Evolutionary conservation across 1,140 invertebrate species (phyloP).

Genomic region (Oscheius sp.): DNA sequence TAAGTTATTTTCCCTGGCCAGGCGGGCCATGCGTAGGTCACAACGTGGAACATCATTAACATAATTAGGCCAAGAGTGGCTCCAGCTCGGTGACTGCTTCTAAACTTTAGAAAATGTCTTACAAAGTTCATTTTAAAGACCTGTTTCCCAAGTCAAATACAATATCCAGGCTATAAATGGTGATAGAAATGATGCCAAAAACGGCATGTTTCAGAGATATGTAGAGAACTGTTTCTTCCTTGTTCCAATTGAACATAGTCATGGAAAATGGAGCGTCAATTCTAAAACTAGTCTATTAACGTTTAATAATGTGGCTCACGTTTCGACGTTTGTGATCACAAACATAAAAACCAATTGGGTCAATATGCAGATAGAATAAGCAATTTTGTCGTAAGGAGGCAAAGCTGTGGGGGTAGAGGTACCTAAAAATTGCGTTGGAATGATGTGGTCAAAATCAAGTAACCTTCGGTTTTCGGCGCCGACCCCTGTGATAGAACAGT

Average conservation of each 20-base stretch:
- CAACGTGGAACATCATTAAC: conserved; percentile 13
- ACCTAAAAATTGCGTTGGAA: conserved; percentile 15
- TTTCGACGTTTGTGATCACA: conserved; percentile 32
- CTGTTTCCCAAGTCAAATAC: conserved; percentile 25
- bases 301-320: too few species aligned
- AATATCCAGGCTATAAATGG: conserved; percentile 15
- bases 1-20: conserved; percentile 16
- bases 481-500: conserved; percentile 12
- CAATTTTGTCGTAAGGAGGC: conserved; percentile 22
- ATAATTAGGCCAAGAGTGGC: conserved; percentile 18
- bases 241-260: conserved; percentile 33
- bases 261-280: conserved; percentile 22
- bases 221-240: conserved; percentile 8
- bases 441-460: too few species aligned
- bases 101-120: conserved; percentile 1
- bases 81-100: conserved; percentile 21
- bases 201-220: conserved; percentile 18
- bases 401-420: conserved; percentile 10
- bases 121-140: not conserved
- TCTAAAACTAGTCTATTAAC: conserved; percentile 6
- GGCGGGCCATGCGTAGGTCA: conserved; percentile 21
- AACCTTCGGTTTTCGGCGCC: not conserved
- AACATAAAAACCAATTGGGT: conserved; percentile 33
- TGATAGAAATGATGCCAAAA: conserved; percentile 12
- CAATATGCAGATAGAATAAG: conserved; percentile 11